phyloP scores from a whole-genome alignment of 35 echinoderm and acorn worm species.

The Hemicentrotus pulcherrimus region DNA sequence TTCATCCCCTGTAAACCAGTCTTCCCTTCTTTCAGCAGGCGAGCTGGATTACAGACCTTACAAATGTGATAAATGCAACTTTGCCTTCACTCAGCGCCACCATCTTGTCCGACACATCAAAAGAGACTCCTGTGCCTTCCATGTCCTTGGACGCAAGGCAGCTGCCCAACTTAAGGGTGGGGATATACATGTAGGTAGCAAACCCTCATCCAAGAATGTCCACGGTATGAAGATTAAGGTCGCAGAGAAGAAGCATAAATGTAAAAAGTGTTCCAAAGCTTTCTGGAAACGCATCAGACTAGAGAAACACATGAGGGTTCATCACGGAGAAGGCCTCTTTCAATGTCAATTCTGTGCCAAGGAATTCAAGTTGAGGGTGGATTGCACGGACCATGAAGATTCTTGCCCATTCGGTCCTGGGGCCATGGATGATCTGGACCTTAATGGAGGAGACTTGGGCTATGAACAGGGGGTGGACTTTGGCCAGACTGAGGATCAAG shows the following conservation, averaged over 20 bases:
- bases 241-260: constrained; percentile 30
- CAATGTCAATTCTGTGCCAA: constrained; percentile 24
- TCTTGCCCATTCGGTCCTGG: not conserved
- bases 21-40: not conserved
- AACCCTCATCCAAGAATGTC: not conserved
- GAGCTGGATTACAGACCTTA: not conserved
- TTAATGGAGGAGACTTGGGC: not conserved
- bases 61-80: constrained; percentile 25
- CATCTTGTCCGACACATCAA: constrained; percentile 32
- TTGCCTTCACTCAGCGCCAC: constrained; percentile 20
- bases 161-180: constrained; percentile 4
- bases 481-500: not conserved
- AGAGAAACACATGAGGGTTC: constrained; percentile 6
- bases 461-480: not conserved
- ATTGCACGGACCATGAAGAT: constrained; percentile 3
- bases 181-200: not conserved
- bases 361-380: not conserved
- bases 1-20: not conserved
- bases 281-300: constrained; percentile 19
- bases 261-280: not conserved
- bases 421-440: not conserved
- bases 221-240: constrained; percentile 22
- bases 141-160: not conserved
- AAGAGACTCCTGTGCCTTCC: not conserved
- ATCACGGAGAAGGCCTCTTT: not conserved